These are phyloP conservation scores for Pica pica DNA, from an alignment of 2,113 vertebrate species.

Conservation along the genomic window DNA sequence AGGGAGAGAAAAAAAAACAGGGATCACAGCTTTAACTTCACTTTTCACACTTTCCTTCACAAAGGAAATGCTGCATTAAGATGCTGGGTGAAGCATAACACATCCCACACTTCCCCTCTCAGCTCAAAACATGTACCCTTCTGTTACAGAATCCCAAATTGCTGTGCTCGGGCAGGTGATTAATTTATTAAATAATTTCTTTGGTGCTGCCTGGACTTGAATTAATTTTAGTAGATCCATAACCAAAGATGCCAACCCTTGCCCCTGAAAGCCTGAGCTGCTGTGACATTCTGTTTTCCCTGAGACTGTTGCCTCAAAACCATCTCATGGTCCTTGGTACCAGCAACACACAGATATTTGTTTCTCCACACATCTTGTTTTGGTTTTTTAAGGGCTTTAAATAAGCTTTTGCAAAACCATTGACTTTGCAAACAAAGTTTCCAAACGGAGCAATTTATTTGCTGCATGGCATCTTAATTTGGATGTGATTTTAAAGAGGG, in stretches of 20 bases:
- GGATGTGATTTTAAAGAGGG: not conserved
- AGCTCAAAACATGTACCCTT: fast-evolving
- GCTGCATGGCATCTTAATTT: not conserved
- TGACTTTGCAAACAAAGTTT: constrained; percentile 5
- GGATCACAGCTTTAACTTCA: not conserved
- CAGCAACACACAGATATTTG: not conserved
- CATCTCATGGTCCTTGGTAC: not conserved
- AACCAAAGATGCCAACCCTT: not conserved
- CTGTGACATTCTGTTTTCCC: not conserved
- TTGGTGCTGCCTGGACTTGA: not conserved
- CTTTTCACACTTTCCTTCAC: not conserved
- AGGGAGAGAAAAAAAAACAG: not conserved
- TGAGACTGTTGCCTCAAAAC: not conserved
- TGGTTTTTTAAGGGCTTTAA: not conserved
- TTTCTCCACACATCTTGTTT: not conserved
- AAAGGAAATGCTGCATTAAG: constrained; percentile 5
- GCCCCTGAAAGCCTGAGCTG: not conserved
- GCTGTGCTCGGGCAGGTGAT: fast-evolving
- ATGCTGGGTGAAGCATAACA: not conserved
- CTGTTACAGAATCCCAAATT: not conserved
- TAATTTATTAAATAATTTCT: not conserved
- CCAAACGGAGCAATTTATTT: not conserved
- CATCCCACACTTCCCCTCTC: constrained; percentile 1
- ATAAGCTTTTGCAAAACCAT: not conserved
- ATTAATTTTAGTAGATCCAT: not conserved